phyloP scores from a whole-genome alignment of 2,888 invertebrate species.

The Ormyrus labotus region DNA sequence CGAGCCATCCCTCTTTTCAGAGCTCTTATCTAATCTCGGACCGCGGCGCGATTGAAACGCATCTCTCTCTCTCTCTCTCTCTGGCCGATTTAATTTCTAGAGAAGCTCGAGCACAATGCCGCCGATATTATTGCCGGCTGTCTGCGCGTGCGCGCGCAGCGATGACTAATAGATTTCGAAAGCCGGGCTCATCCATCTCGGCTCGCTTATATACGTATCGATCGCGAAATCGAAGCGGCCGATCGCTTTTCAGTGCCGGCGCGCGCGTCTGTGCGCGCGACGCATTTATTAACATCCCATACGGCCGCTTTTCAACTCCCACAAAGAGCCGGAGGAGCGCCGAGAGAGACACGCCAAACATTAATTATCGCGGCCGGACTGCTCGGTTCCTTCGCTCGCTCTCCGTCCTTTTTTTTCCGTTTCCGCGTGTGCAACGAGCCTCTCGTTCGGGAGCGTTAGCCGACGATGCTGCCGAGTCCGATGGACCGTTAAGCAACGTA shows the following conservation, averaged over 20 bases:
- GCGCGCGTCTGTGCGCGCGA: constrained; percentile 14
- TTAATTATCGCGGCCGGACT: constrained; percentile 30
- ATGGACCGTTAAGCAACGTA: no score
- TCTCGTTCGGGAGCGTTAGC: no score
- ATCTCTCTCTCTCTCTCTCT: not conserved
- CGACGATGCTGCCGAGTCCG: no score
- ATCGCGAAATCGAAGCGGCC: constrained; percentile 68
- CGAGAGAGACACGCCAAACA: constrained; percentile 2
- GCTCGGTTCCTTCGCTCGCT: not conserved
- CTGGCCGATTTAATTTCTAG: constrained; percentile 33
- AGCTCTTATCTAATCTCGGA: not conserved
- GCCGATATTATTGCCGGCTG: constrained; percentile 60
- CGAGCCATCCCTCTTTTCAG: not conserved
- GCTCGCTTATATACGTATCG: constrained; percentile 57
- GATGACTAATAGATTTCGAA: constrained; percentile 74
- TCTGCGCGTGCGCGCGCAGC: constrained; percentile 66
- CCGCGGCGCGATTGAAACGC: not conserved
- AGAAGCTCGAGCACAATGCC: constrained; percentile 54
- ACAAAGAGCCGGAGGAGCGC: not conserved
- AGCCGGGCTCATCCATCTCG: constrained; percentile 70
- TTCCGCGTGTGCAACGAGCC: not conserved
- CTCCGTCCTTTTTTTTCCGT: not conserved
- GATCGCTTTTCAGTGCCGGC: constrained; percentile 56
- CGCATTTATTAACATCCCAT: constrained; percentile 66
- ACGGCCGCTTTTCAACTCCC: constrained; percentile 54